Percentiles rank a stretch among this genome's conserved stretches.
Evolutionary conservation across 2,888 invertebrate genomes (phyloP).

Genomic region (Artemia sinica): DNA sequence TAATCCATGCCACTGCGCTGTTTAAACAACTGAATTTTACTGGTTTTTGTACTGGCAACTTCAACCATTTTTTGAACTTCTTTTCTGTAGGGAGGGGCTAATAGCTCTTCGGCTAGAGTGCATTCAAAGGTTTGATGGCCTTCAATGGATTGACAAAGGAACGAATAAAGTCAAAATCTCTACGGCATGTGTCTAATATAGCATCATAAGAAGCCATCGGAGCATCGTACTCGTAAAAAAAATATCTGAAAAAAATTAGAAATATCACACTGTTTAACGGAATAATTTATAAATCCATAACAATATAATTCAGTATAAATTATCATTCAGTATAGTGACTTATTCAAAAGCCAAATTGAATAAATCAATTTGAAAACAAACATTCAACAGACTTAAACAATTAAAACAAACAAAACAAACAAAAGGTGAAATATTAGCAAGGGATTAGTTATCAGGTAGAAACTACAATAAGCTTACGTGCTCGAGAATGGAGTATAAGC

Average conservation of each 20-base stretch:
- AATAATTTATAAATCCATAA: too few species aligned
- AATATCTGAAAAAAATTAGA: not conserved
- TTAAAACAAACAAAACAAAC: too few species aligned
- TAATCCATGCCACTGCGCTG: conserved; percentile 5
- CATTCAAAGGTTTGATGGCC: not conserved
- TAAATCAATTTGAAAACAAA: too few species aligned
- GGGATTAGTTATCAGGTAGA: too few species aligned
- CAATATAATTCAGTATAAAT: too few species aligned
- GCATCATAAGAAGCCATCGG: not conserved
- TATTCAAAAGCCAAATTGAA: too few species aligned
- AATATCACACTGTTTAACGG: too few species aligned
- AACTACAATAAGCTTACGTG: too few species aligned
- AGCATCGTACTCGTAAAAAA: conserved; percentile 5
- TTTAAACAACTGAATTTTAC: not conserved
- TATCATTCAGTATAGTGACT: too few species aligned
- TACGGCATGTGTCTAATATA: conserved; percentile 3
- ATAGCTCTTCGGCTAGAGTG: not conserved
- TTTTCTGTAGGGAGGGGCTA: conserved; percentile 7
- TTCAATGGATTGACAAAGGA: not conserved
- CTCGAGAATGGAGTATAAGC: too few species aligned
- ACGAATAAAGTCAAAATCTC: conserved; percentile 3
- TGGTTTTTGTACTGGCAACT: not conserved
- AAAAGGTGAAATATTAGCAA: too few species aligned
- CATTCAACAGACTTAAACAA: too few species aligned
- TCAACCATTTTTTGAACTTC: conserved; percentile 12